Conservation (phyloP, 37 sponge, comb jelly and placozoan genomes). For the Hormiphora californensis region DNA sequence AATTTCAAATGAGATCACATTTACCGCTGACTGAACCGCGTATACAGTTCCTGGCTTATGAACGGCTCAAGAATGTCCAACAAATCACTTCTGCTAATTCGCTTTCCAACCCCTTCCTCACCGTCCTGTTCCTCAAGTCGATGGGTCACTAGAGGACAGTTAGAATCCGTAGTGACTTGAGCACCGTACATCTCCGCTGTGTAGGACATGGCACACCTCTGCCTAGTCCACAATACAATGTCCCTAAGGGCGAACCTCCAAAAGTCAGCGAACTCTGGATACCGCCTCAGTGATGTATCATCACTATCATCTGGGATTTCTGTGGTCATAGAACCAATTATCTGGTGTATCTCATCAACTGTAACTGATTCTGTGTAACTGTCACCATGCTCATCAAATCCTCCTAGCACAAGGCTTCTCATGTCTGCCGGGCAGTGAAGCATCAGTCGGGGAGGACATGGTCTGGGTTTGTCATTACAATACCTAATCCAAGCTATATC, state of each 20-base stretch:
- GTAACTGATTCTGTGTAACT: slow-evolving; percentile 28
- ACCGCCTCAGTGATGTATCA: too few species aligned
- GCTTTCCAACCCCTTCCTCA: too few species aligned
- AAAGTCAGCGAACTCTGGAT: not conserved
- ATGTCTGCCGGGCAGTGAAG: slow-evolving; percentile 4
- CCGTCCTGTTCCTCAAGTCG: too few species aligned
- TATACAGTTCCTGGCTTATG: too few species aligned
- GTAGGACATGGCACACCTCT: not conserved
- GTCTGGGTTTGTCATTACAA: not conserved
- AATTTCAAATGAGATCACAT: too few species aligned
- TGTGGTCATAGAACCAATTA: not conserved
- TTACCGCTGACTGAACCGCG: too few species aligned
- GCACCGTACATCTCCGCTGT: slow-evolving; percentile 6
- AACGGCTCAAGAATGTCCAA: too few species aligned
- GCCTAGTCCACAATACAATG: not conserved
- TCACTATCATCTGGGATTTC: too few species aligned
- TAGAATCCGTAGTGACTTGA: not conserved
- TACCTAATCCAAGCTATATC: slow-evolving; percentile 7
- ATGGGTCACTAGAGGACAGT: too few species aligned
- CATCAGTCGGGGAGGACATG: slow-evolving; percentile 17
- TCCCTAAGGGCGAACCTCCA: slow-evolving; percentile 32
- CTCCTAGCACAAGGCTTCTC: not conserved
- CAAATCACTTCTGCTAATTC: too few species aligned
- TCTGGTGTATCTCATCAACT: not conserved
- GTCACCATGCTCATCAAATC: slow-evolving; percentile 18